A percentile compares a stretch with the other conserved stretches of the same genome.
Conservation (phyloP, 2,113 vertebrate species). For the Erpornis zantholeuca region DNA sequence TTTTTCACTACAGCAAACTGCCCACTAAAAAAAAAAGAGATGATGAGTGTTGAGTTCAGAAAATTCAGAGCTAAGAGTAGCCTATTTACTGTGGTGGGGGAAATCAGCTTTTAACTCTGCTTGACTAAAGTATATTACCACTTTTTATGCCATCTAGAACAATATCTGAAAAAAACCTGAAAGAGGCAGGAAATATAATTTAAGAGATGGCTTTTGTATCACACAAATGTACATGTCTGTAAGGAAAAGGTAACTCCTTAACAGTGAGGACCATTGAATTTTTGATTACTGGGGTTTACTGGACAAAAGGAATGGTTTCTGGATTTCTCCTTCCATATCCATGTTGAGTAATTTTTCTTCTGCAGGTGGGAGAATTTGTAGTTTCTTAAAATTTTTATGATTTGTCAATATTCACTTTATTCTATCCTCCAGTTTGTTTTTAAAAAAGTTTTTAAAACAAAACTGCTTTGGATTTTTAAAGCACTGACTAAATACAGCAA, state of each 20-base stretch:
- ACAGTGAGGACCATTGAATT: background rate
- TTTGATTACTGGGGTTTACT: background rate
- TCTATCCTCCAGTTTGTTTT: background rate
- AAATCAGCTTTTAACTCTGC: background rate
- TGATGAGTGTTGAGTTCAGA: background rate
- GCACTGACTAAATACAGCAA: background rate
- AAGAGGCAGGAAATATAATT: background rate
- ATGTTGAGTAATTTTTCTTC: background rate
- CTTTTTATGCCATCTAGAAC: background rate
- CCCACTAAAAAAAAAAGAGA: slow-evolving; percentile 71
- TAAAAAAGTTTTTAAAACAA: background rate
- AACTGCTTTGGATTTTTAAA: background rate
- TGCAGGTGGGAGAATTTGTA: background rate
- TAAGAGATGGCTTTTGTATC: background rate
- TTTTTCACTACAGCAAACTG: slow-evolving; percentile 95
- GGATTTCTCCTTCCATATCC: background rate
- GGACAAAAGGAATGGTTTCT: background rate
- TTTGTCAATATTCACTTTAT: background rate
- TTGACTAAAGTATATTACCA: background rate
- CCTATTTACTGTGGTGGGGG: background rate
- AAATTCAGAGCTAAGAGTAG: background rate
- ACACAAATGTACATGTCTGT: background rate
- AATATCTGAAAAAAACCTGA: background rate
- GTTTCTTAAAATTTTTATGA: background rate
- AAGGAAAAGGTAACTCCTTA: background rate